phyloP scores from a whole-genome alignment of 2,113 vertebrate species.

The Anas platyrhynchos region DNA sequence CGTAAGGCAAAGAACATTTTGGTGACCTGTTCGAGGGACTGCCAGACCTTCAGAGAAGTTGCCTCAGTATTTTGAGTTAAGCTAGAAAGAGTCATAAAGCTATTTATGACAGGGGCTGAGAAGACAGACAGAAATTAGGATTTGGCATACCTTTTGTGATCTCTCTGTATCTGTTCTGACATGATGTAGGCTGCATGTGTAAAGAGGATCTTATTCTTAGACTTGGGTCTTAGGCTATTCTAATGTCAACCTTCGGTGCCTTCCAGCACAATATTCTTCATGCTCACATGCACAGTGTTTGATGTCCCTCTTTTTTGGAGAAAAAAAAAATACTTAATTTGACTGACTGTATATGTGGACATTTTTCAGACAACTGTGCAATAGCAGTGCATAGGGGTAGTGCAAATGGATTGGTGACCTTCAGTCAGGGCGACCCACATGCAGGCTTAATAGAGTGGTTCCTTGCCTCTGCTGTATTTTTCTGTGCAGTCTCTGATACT shows the following conservation, averaged over 20 bases:
- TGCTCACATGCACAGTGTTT: not conserved
- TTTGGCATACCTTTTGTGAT: not conserved
- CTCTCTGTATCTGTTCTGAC: not conserved
- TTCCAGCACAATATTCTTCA: not conserved
- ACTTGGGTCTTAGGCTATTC: not conserved
- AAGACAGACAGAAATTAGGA: not conserved
- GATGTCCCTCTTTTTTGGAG: not conserved
- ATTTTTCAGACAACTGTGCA: not conserved
- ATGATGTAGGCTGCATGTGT: not conserved
- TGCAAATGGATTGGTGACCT: not conserved
- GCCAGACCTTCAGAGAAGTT: not conserved
- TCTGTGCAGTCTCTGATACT: not conserved
- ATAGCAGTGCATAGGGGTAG: rapidly evolving
- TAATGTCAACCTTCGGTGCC: not conserved
- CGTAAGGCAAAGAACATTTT: not conserved
- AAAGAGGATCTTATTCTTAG: not conserved
- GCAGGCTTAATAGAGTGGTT: not conserved
- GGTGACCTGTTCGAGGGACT: not conserved
- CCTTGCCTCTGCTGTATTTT: not conserved
- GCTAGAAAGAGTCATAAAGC: not conserved
- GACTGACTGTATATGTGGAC: too few relatives aligned
- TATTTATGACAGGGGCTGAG: not conserved
- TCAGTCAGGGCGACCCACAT: rapidly evolving
- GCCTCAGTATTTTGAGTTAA: not conserved
- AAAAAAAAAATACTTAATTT: not conserved